These are phyloP conservation scores for Troides helena DNA, from an alignment of 2,888 invertebrate species.

Conservation along the genomic window DNA sequence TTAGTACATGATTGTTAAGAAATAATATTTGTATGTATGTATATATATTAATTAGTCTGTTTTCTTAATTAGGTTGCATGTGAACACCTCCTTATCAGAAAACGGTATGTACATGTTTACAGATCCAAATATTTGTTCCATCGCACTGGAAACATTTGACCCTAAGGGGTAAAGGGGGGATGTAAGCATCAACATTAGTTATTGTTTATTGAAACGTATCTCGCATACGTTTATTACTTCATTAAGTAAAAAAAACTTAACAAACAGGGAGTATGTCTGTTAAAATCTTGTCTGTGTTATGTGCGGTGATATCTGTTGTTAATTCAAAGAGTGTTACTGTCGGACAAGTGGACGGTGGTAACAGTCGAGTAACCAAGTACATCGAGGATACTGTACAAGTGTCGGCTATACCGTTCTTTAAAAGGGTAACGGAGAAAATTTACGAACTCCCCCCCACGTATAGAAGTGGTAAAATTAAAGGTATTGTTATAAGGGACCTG, in stretches of 20 bases:
- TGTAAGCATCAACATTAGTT: not conserved
- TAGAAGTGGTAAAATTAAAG: not conserved
- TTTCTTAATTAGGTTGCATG: not conserved
- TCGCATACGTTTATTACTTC: not conserved
- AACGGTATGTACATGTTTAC: not conserved
- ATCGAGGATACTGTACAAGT: not conserved
- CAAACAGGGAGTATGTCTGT: slow-evolving; percentile 37
- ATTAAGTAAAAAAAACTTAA: no score
- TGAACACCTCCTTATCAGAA: slow-evolving; percentile 2
- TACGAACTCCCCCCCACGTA: not conserved
- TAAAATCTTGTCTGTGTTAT: slow-evolving; percentile 44
- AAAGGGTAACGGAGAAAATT: not conserved
- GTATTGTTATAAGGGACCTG: slow-evolving; percentile 54
- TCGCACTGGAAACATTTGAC: slow-evolving; percentile 2
- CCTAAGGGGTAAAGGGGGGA: not conserved
- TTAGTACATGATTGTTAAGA: no score
- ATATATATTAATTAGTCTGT: no score
- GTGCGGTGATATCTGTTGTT: slow-evolving; percentile 38
- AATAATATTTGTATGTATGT: no score
- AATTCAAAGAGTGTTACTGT: not conserved
- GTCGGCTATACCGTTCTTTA: not conserved
- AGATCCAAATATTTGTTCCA: not conserved
- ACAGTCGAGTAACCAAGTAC: not conserved
- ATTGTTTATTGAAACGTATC: not conserved
- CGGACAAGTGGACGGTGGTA: not conserved